Conservation (phyloP, 2,113 vertebrate species). For the Pimephales promelas region DNA sequence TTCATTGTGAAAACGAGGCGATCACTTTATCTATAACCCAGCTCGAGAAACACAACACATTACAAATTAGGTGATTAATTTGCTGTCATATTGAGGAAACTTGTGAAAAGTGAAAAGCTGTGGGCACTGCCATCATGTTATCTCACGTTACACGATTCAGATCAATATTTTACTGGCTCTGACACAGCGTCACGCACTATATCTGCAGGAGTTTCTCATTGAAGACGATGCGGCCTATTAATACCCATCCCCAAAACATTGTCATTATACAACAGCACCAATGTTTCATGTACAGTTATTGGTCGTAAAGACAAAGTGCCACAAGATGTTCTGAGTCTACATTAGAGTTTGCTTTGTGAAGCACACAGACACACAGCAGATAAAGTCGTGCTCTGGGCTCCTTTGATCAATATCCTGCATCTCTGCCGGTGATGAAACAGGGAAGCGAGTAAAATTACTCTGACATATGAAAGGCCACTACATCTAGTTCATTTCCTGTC, state of each 20-base stretch:
- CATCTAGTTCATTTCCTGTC: slow-evolving; percentile 38
- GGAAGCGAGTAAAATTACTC: slow-evolving; percentile 19
- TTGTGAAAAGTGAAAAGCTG: slow-evolving; percentile 14
- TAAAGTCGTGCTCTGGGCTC: neutral
- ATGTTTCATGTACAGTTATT: neutral
- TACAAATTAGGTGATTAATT: slow-evolving; percentile 63
- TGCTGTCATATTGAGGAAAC: slow-evolving; percentile 30
- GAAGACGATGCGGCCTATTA: slow-evolving; percentile 15
- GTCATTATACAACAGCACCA: neutral
- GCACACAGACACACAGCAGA: neutral
- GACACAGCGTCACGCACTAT: neutral
- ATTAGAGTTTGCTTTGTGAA: slow-evolving; percentile 19
- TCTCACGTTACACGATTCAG: slow-evolving; percentile 26
- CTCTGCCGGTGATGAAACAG: slow-evolving; percentile 14
- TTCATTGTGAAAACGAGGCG: slow-evolving; percentile 70
- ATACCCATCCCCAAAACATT: neutral
- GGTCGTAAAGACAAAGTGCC: neutral
- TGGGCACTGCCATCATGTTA: slow-evolving; percentile 23
- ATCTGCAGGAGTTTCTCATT: neutral
- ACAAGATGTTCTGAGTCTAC: slow-evolving; percentile 12
- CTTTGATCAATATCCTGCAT: slow-evolving; percentile 34
- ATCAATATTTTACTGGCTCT: slow-evolving; percentile 13
- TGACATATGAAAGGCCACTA: slow-evolving; percentile 34
- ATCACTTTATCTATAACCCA: slow-evolving; percentile 76
- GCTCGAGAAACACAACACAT: slow-evolving; percentile 59